Conservation (phyloP, 2,797 vertebrate species). For the Neosilurus hyrtlii region DNA sequence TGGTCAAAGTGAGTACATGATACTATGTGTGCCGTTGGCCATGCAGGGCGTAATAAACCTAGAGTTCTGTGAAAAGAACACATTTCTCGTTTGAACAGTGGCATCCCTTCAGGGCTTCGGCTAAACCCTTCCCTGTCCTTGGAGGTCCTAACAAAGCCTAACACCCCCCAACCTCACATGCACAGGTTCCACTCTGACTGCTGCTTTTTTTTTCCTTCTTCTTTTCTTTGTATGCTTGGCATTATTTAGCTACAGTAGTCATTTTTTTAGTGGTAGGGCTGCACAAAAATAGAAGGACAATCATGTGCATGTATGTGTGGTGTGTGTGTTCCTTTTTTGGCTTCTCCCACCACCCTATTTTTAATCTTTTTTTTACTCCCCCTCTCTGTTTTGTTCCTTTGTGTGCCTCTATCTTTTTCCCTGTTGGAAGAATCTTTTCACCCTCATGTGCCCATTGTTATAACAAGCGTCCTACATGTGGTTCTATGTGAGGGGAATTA, state of each 20-base stretch:
- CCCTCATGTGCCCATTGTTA: slow-evolving; percentile 28
- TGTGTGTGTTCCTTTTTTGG: slow-evolving; percentile 3
- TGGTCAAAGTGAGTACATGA: too few relatives aligned
- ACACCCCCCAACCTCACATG: too few relatives aligned
- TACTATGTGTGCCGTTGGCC: too few relatives aligned
- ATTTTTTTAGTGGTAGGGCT: background rate
- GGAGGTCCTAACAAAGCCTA: too few relatives aligned
- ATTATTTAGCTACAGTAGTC: background rate
- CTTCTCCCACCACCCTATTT: slow-evolving; percentile 36
- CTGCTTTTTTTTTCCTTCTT: too few relatives aligned
- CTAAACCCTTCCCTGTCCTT: too few relatives aligned
- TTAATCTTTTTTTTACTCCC: slow-evolving; percentile 10
- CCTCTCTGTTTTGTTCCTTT: slow-evolving; percentile 11
- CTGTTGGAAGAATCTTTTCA: slow-evolving; percentile 11
- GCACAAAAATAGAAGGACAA: background rate
- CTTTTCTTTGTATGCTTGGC: background rate
- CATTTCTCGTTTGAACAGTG: too few relatives aligned
- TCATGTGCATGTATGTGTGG: background rate
- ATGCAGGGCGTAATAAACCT: too few relatives aligned
- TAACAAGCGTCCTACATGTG: slow-evolving; percentile 34
- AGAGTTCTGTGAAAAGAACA: too few relatives aligned
- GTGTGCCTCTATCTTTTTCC: background rate
- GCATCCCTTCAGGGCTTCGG: too few relatives aligned
- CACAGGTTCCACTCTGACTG: too few relatives aligned
- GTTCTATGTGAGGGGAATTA: slow-evolving; percentile 35